Conservation (phyloP, 2,888 invertebrate species). For the Graphium colonna region DNA sequence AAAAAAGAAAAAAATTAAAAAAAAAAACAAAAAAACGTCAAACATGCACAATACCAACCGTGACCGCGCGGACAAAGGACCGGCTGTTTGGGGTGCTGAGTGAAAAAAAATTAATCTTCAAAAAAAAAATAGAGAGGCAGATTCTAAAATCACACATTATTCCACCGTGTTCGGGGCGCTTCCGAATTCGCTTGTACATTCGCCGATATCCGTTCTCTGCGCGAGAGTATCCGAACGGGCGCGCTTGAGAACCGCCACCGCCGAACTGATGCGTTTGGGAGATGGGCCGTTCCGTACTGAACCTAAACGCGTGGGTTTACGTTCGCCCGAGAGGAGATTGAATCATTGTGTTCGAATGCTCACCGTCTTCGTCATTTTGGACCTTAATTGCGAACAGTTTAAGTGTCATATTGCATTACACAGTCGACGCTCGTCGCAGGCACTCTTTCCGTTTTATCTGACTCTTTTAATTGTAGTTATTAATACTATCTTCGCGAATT, state of each 20-base stretch:
- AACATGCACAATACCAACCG: slow-evolving; percentile 16
- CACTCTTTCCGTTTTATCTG: slow-evolving; percentile 24
- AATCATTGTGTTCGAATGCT: slow-evolving; percentile 37
- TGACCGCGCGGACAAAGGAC: slow-evolving; percentile 18
- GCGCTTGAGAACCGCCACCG: slow-evolving; percentile 47
- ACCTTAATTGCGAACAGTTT: slow-evolving; percentile 32
- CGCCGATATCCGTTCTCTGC: slow-evolving; percentile 40
- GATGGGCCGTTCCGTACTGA: slow-evolving; percentile 51
- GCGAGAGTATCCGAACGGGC: slow-evolving; percentile 50
- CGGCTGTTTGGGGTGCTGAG: slow-evolving; percentile 2
- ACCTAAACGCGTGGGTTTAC: slow-evolving; percentile 63
- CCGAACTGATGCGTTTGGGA: slow-evolving; percentile 56
- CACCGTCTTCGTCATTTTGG: slow-evolving; percentile 35
- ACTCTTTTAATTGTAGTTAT: slow-evolving; percentile 23
- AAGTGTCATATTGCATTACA: slow-evolving; percentile 14
- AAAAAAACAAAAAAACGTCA: background rate
- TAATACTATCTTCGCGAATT: slow-evolving; percentile 25
- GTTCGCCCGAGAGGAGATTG: slow-evolving; percentile 38
- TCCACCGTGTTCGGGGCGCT: slow-evolving; percentile 13
- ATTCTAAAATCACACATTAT: slow-evolving; percentile 23
- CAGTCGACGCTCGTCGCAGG: slow-evolving; percentile 5
- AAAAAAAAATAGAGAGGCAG: slow-evolving; percentile 1
- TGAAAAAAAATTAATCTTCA: background rate
- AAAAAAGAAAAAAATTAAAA: background rate
- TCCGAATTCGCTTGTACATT: slow-evolving; percentile 26